Conservation (phyloP, 2,113 vertebrate genomes). For the Dasyurus viverrinus region DNA sequence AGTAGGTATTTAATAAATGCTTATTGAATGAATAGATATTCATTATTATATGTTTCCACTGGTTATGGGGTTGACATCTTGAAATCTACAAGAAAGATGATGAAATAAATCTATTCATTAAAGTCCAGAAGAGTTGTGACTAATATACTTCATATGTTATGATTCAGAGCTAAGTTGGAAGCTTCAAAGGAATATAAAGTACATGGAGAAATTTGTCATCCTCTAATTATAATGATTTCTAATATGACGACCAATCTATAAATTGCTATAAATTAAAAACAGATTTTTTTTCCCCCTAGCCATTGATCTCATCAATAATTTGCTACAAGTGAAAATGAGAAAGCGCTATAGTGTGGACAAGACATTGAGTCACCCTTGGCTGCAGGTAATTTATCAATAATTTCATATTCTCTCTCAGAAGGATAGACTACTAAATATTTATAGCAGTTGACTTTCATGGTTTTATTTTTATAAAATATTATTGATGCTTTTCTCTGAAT, state of each 20-base stretch:
- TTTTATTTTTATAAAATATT: not conserved
- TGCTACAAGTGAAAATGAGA: conserved; percentile 99
- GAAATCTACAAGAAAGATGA: not conserved
- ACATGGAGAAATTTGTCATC: not conserved
- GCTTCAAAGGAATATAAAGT: not conserved
- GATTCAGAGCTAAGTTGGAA: not conserved
- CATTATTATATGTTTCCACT: not conserved
- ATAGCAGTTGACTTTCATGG: not conserved
- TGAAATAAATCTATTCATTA: not conserved
- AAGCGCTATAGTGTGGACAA: conserved; percentile 98
- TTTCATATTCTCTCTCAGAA: not conserved
- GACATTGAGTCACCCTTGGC: conserved; percentile 96
- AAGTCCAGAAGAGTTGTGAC: not conserved
- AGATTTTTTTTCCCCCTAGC: conserved; percentile 88
- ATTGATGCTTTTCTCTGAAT: conserved; percentile 41
- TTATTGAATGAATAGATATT: not conserved
- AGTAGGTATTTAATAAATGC: not conserved
- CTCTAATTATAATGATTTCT: not conserved
- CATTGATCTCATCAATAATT: conserved; percentile 98
- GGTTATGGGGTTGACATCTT: not conserved
- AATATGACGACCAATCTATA: not conserved
- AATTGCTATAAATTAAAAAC: conserved; percentile 17
- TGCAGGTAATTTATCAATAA: conserved; percentile 89
- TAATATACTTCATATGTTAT: not conserved
- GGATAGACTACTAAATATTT: conserved; percentile 15